Percentiles rank a stretch among this genome's conserved stretches.
phyloP scores from a whole-genome alignment of 2,113 vertebrate species.

The Glareola pratincola region DNA sequence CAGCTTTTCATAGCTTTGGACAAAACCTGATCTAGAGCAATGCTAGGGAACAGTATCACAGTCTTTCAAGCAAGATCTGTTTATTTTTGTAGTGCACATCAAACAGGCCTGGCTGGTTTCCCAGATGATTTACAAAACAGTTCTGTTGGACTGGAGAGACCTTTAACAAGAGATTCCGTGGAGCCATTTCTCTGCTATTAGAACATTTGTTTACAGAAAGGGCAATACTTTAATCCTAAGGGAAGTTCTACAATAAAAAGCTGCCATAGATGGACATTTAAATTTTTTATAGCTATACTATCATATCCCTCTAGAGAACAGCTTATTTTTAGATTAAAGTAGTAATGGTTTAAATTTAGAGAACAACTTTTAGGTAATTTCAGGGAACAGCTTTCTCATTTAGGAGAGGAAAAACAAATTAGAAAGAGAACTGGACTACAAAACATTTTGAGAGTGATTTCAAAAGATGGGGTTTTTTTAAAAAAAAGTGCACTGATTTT shows the following conservation, averaged over 20 bases:
- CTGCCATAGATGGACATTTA: not conserved
- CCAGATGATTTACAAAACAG: slow-evolving; percentile 11
- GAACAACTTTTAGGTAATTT: not conserved
- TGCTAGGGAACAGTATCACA: not conserved
- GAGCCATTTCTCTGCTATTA: not conserved
- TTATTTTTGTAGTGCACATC: not conserved
- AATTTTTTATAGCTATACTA: not conserved
- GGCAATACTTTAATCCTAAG: not conserved
- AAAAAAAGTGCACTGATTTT: not conserved
- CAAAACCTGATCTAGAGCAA: not conserved
- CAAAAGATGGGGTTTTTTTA: not conserved
- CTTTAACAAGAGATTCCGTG: not conserved
- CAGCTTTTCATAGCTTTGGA: not conserved
- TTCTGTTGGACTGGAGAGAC: not conserved
- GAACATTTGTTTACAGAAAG: not conserved
- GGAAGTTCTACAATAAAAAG: not conserved
- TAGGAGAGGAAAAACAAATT: not conserved
- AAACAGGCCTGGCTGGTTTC: not conserved
- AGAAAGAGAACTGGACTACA: not conserved
- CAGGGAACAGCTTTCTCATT: not conserved
- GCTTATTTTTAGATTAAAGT: slow-evolving; percentile 13
- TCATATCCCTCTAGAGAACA: not conserved
- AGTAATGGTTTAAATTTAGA: not conserved
- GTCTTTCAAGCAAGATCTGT: not conserved
- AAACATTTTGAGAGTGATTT: not conserved